Evolutionary conservation across 2,888 invertebrate genomes (phyloP), one percentile per base, ranked within the genome.

Genomic region (Perithous albicinctus): DNA sequence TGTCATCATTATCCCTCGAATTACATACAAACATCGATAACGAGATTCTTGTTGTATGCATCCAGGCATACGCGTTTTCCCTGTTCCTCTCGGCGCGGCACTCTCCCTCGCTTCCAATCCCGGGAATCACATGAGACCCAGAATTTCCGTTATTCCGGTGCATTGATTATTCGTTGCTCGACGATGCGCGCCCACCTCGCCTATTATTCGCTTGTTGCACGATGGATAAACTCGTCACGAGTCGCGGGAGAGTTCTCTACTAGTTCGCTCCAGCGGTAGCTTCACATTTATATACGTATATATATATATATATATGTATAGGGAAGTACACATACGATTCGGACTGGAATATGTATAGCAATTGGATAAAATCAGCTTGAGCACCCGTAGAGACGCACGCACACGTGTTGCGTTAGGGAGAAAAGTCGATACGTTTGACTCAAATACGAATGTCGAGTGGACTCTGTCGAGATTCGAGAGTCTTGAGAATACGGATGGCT

Each of bases 121-220:
- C 35, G 59, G 38, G 75, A 78, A 75, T 72, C 64, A 78, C 78
- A 72, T 56, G 78, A 78, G 70, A 78, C 35, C 78, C 76, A 79
- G 81, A 84, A 78, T 77, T 82, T 82, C 84, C 82, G 80, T 80
- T 84, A 84, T 84, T 82, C 80, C 82, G 78, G 78, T 78, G 84
- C 80, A 84, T 84, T 84, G 84, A 82, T 84, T 84, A 84, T 84
- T 84, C 82, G 82, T 80, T 82, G 76, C 76, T 78, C 82, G 75
- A 75, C 78, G 82, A 82, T 74, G 79, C 78, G 78, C 78, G 78
- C 70, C 59, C 69, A 73, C 69, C 78, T 80, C 80, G 63, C 70
- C 77, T 77, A 80, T 83, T 83, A 83, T 83, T 82, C 82, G 82
- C 82, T 82, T 82, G 82, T 82, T 82, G 82, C 82, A 67, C 82